Evolutionary conservation across 2,888 invertebrate genomes (phyloP), one percentile per base, ranked within the genome.

Genomic region (Eupithecia centaureata): DNA sequence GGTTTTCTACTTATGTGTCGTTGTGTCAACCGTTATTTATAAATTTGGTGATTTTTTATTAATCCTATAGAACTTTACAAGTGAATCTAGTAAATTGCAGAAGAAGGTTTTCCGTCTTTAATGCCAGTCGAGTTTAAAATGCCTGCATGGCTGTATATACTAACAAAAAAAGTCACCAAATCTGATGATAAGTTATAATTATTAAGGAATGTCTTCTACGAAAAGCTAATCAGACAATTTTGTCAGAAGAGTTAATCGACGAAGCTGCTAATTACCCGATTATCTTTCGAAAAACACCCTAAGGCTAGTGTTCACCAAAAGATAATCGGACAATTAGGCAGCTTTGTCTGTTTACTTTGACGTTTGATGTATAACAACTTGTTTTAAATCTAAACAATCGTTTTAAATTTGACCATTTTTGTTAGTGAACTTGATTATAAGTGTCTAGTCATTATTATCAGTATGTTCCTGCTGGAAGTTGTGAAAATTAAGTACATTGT

Each of bases 401-500:
- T n/a, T n/a, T n/a, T n/a, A n/a, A n/a, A n/a, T n/a, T n/a, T n/a
- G n/a, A n/a, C n/a, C n/a, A n/a, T n/a, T n/a, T n/a, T n/a, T n/a
- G n/a, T n/a, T n/a, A n/a, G n/a, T n/a, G n/a, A n/a, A n/a, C n/a
- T n/a, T n/a, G n/a, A n/a, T 32, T 74, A 75, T 72, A 70, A 67
- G 77, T 77, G n/a, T 79, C 82, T 84, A 83, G 84, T 84, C 84
- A 77, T 72, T 77, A 76, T 73, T 78, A 75, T 80, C 76, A 73
- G 72, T 77, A 83, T 80, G 86, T 86, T 86, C 85, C 86, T 86
- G 78, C 63, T 70, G 73, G 67, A 80, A 77, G 85, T 86, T 86
- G 84, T 86, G 86, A 84, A 67, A 71, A 72, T 68, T 65, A 72
- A 63, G 63, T 74, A 63, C 66, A 70, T 78, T 72, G 22, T 62